Evolutionary conservation across 2,113 vertebrate genomes (phyloP).

Genomic region (Gallinago media): DNA sequence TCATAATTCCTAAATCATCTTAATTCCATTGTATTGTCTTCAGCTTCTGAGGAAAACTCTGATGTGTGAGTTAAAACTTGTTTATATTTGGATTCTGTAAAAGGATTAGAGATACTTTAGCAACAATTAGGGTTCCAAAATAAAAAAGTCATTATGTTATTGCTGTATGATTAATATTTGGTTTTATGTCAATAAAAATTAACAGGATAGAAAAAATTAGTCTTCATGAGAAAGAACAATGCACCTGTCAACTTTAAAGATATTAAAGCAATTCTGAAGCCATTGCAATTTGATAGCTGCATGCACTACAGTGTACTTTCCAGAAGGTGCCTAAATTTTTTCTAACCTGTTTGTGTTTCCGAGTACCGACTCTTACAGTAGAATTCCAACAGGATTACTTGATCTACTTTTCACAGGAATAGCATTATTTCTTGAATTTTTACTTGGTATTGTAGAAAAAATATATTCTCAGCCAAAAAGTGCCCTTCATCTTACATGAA

Average conservation of each 20-base stretch:
- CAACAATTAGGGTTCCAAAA: not conserved
- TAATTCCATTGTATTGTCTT: not conserved
- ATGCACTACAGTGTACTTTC: not conserved
- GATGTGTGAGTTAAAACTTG: not conserved
- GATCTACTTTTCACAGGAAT: not conserved
- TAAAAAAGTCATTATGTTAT: rapidly evolving
- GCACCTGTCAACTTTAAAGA: not conserved
- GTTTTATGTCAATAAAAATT: not conserved
- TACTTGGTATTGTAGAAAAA: not conserved
- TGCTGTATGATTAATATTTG: not conserved
- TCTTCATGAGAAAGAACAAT: not conserved
- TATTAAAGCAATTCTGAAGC: not conserved
- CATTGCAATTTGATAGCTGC: not conserved
- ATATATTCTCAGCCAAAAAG: not conserved
- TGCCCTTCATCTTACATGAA: not conserved
- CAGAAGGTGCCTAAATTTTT: not conserved
- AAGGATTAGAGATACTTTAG: not conserved
- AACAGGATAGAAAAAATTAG: not conserved
- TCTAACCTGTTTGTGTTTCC: not conserved
- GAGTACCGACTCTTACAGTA: not conserved
- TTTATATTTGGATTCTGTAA: not conserved
- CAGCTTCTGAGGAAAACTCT: not conserved
- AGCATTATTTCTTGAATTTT: not conserved
- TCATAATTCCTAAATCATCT: not conserved
- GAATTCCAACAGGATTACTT: not conserved